These are phyloP conservation scores for Hylaea fasciaria DNA, from an alignment of 2,888 invertebrate genomes.

Conservation along the genomic window DNA sequence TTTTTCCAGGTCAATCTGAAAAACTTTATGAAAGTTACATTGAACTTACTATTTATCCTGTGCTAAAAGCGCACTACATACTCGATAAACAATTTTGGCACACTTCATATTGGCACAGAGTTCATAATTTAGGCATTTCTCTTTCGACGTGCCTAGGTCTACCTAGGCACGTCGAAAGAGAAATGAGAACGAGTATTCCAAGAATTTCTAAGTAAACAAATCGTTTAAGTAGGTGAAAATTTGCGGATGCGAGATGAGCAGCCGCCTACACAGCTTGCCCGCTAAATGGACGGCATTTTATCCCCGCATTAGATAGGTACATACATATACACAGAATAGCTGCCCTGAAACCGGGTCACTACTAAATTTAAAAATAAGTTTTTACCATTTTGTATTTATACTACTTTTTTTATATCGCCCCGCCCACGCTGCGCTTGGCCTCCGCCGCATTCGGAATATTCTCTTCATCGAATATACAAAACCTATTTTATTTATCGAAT, in stretches of 20 bases:
- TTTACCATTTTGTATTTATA: conserved; percentile 43
- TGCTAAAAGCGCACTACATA: neutral
- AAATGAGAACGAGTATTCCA: conserved; percentile 41
- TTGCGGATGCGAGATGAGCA: conserved; percentile 46
- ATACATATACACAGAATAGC: conserved; percentile 34
- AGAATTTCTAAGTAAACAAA: conserved; percentile 49
- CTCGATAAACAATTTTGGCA: neutral
- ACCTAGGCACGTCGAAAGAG: too few species aligned
- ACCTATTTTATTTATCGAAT: neutral
- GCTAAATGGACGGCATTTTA: conserved; percentile 63
- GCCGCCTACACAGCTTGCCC: conserved; percentile 46
- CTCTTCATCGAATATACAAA: neutral
- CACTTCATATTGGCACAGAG: conserved; percentile 20
- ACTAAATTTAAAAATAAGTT: conserved; percentile 54
- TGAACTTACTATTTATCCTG: neutral
- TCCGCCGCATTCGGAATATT: neutral
- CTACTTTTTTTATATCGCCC: conserved; percentile 44
- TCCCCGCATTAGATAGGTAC: conserved; percentile 52
- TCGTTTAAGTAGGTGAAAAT: conserved; percentile 48
- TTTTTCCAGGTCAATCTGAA: conserved; percentile 2
- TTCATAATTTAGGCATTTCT: conserved; percentile 29
- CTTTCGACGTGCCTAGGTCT: conserved; percentile 34
- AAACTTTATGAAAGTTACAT: conserved; percentile 20
- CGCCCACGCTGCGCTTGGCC: neutral
- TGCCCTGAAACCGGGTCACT: conserved; percentile 58